A percentile compares a stretch with the other conserved stretches of the same genome.
Conservation (phyloP, 2,797 vertebrate genomes). For the Esox lucius region DNA sequence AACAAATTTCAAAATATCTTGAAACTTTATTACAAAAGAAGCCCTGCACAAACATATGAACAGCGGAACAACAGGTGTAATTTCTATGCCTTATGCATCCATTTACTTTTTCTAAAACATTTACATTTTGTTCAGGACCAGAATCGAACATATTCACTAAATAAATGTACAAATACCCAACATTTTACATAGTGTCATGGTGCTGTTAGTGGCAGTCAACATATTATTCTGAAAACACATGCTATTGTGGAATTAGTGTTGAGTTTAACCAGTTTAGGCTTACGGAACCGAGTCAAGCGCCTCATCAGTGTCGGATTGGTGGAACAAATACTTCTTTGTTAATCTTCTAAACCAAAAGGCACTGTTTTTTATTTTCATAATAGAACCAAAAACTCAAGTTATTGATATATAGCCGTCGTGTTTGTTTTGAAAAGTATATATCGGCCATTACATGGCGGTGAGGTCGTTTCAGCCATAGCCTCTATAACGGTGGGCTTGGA, state of each 20-base stretch:
- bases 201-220: too few relatives aligned
- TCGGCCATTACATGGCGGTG: conserved; percentile 21
- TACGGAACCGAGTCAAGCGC: conserved; percentile 21
- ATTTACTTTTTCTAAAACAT: conserved; percentile 32
- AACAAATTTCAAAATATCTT: conserved; percentile 36
- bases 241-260: conserved; percentile 38
- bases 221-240: conserved; percentile 30
- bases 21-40: conserved; percentile 74
- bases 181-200: too few relatives aligned
- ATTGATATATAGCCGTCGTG: conserved; percentile 19
- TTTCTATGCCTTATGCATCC: conserved; percentile 46
- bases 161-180: too few relatives aligned
- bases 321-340: conserved; percentile 20
- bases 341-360: conserved; percentile 62
- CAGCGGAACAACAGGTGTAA: conserved; percentile 39
- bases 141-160: too few relatives aligned
- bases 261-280: conserved; percentile 36
- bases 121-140: conserved; percentile 22
- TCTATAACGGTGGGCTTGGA: background rate
- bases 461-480: conserved; percentile 37
- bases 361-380: conserved; percentile 54
- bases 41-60: conserved; percentile 29
- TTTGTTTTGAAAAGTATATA: conserved; percentile 23
- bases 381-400: conserved; percentile 34
- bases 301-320: background rate